Conservation (phyloP, 1,140 invertebrate genomes). For the Ctenoplectra terminalis region DNA sequence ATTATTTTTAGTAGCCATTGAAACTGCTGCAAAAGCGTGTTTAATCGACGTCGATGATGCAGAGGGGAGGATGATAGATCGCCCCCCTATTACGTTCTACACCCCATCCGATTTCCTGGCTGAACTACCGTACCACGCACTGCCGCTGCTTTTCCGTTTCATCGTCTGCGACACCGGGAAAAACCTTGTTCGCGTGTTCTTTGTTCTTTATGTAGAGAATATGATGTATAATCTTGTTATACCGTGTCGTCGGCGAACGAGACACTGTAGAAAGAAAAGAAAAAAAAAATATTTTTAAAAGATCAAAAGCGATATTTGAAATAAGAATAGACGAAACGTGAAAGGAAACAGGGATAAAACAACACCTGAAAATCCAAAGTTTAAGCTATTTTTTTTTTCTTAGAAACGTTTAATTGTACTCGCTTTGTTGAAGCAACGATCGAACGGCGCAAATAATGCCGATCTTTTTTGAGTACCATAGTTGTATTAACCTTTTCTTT, state of each 20-base stretch:
- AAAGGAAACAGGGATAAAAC: too few relatives aligned
- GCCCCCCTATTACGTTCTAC: too few relatives aligned
- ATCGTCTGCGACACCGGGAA: background rate
- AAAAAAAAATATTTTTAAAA: background rate
- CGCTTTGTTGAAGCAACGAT: too few relatives aligned
- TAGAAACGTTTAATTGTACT: too few relatives aligned
- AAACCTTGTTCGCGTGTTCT: background rate
- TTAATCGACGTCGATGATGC: background rate
- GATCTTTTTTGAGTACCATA: too few relatives aligned
- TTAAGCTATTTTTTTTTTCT: too few relatives aligned
- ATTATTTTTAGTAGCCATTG: background rate
- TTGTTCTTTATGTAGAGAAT: background rate
- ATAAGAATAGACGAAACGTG: background rate
- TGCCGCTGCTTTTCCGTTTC: conserved; percentile 11
- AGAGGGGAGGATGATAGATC: background rate
- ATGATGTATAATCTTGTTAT: background rate
- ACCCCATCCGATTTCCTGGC: background rate
- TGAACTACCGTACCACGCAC: background rate
- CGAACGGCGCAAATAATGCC: too few relatives aligned
- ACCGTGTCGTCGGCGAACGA: background rate
- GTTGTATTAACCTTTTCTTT: background rate
- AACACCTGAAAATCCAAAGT: too few relatives aligned
- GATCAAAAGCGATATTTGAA: background rate
- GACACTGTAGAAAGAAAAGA: too few relatives aligned
- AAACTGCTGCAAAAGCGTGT: background rate